Base-by-base conservation (phyloP, 2,888 invertebrate genomes). In the Athetis lepigone region DNA sequence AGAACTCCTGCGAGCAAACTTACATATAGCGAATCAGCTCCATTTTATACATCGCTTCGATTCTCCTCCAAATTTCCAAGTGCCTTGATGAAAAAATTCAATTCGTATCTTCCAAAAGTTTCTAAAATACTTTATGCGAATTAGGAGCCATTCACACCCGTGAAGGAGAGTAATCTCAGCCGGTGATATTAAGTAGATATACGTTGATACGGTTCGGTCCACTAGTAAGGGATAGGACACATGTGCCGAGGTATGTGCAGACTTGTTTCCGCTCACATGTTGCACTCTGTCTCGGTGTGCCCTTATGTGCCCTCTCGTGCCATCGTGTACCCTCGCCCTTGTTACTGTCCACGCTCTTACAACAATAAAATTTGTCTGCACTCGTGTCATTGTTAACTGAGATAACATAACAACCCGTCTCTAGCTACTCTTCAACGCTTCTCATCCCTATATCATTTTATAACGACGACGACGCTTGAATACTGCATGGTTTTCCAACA, bases 1-100 rank as follows among this genome's bases (percentile, higher is more conserved):
- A 97, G 93, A 97, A 97, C 92, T 97, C 97, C 93, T 97, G 97
- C 95, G 97, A 97, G 95, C 97, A 97, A 94, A 97, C 97, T 88
- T 97, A 96, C 95, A 97, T 97, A 96, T 97, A 97, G 96, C 96
- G 79, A 88, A 83, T 82, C 85, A 71, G 75, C 73, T 77, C 68
- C 47, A 75, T 80, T 63, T 77, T 82, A 66, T 77, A 70, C 79
- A 61, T 75, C 58, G 40, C 77, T 83, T 80, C 76, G 75, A 80
- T 79, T 68, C 66, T 75, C 80, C 81, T 88, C 82, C 77, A 78
- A 75, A 82, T 85, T 88, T 88, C 88, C 86, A 91, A 94, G 91
- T 92, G 92, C 92, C 90, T 92, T 91, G 80, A 85, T 80, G 79
- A 81, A 81, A 82, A 73, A 58, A 65, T 75, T 84, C 81, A 79